Evolutionary conservation across 2,797 vertebrate species (phyloP).

Genomic region (Carduelis carduelis): DNA sequence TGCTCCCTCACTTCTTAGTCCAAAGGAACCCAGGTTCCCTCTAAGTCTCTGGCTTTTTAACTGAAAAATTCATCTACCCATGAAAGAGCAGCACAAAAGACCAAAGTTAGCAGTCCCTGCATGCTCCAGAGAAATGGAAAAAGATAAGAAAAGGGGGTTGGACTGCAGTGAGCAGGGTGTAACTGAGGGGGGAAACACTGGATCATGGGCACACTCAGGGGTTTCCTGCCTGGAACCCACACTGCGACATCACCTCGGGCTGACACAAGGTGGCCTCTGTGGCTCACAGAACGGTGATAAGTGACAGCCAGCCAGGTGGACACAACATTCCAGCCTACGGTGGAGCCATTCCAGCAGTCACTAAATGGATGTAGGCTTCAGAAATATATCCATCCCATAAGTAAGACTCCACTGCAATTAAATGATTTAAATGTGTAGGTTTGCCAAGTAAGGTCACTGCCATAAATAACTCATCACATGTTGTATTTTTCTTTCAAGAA

Average conservation of each 20-base stretch:
- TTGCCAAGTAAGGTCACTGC: not conserved
- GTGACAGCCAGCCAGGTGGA: not conserved
- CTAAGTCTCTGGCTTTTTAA: not conserved
- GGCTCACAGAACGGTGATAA: not conserved
- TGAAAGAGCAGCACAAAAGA: not conserved
- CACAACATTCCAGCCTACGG: not conserved
- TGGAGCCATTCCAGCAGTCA: not conserved
- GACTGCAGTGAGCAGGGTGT: not conserved
- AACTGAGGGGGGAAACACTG: not conserved
- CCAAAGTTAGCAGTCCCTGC: not conserved
- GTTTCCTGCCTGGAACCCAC: not conserved
- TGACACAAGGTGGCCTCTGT: not conserved
- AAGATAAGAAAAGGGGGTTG: not conserved
- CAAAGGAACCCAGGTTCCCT: not conserved
- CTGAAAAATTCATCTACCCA: not conserved
- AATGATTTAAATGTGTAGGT: not conserved
- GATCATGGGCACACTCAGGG: not conserved
- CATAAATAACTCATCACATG: not conserved
- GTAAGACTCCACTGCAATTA: not conserved
- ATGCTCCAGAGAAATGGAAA: not conserved
- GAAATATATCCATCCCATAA: not conserved
- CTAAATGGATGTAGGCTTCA: not conserved
- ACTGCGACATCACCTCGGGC: not conserved
- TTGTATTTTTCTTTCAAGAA: not conserved
- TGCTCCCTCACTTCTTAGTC: not conserved